Evolutionary conservation across 2,113 vertebrate species (phyloP).

Genomic region (human (Homo sapiens)): GRCh38 chr13:39014001-39014500

Average conservation of each 20-base stretch:
- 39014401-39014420: constrained; percentile 88
- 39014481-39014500: constrained; percentile 76
- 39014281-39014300: constrained; percentile 83
- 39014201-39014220: constrained; percentile 77
- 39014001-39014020: constrained; percentile 81
- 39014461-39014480: constrained; percentile 92
- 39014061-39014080: constrained; percentile 84
- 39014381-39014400: constrained; percentile 87
- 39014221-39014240: constrained; percentile 82
- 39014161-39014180: constrained; percentile 91
- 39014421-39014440: constrained; percentile 90
- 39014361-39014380: constrained; percentile 83
- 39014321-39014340: constrained; percentile 80
- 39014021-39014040: constrained; percentile 85
- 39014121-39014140: constrained; percentile 77
- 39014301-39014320: constrained; percentile 84
- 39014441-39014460: constrained; percentile 92
- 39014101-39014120: constrained; percentile 78
- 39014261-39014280: constrained; percentile 80
- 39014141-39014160: constrained; percentile 80
- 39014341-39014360: constrained; percentile 79
- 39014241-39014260: constrained; percentile 83
- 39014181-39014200: constrained; percentile 86
- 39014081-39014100: constrained; percentile 85
- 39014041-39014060: constrained; percentile 83